Percentiles rank a stretch among this genome's conserved stretches.
These are phyloP conservation scores for Cochlearius cochlearius DNA, from an alignment of 2,113 vertebrate species.

Conservation along the genomic window DNA sequence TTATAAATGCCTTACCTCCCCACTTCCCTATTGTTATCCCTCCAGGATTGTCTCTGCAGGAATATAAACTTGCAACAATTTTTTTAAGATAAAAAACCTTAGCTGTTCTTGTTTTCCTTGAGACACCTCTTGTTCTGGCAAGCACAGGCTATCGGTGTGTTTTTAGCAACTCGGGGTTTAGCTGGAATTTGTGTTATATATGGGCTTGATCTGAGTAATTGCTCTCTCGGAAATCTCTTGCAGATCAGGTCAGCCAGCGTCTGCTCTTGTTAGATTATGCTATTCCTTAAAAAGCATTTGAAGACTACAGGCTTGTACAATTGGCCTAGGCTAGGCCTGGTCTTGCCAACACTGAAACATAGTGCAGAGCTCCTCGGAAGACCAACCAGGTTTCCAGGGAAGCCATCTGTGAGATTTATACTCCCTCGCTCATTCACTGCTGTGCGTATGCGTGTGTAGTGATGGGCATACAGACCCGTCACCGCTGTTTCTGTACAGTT, in stretches of 20 bases:
- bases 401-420: neutral
- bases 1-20: neutral
- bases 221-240: neutral
- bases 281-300: neutral
- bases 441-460: neutral
- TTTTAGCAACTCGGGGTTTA: neutral
- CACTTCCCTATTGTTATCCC: neutral
- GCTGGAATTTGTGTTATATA: neutral
- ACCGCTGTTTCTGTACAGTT: neutral
- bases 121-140: neutral
- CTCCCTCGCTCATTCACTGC: neutral
- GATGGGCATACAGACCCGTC: neutral
- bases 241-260: neutral
- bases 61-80: neutral
- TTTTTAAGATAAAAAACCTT: neutral
- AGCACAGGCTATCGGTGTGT: neutral
- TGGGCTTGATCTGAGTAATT: neutral
- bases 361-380: neutral
- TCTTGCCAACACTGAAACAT: neutral
- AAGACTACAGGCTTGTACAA: neutral
- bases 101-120: neutral
- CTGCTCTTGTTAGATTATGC: neutral
- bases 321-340: neutral
- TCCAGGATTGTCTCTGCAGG: neutral
- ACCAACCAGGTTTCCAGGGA: rapidly evolving